Conservation (phyloP, 1,140 invertebrate genomes). For the Euwallacea similis region DNA sequence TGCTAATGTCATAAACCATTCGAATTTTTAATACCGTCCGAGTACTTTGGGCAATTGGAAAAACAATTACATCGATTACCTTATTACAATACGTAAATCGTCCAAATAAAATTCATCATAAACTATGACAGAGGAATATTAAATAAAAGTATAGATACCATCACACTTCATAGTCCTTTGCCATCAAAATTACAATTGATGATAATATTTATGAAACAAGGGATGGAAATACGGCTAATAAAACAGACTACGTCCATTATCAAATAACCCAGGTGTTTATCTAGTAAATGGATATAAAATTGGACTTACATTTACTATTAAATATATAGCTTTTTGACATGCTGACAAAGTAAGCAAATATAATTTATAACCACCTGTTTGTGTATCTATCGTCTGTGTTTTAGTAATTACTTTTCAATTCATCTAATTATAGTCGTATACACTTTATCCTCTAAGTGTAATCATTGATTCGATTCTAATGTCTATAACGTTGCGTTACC, state of each 20-base stretch:
- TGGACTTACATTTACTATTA: constrained; percentile 32
- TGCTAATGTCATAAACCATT: too few relatives aligned
- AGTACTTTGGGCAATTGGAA: too few relatives aligned
- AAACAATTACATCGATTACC: too few relatives aligned
- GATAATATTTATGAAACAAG: constrained; percentile 22
- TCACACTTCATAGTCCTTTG: constrained; percentile 5
- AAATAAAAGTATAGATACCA: constrained; percentile 11
- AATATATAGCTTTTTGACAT: constrained; percentile 37
- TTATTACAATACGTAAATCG: too few relatives aligned
- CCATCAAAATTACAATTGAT: constrained; percentile 9
- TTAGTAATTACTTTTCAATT: constrained; percentile 35
- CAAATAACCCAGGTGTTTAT: constrained; percentile 35
- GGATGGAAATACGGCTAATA: constrained; percentile 22
- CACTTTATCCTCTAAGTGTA: not conserved
- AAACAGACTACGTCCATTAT: constrained; percentile 30
- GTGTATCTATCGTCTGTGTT: constrained; percentile 27
- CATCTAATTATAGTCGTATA: constrained; percentile 14
- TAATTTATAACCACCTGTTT: constrained; percentile 38
- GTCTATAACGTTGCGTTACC: too few relatives aligned
- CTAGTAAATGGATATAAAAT: constrained; percentile 39
- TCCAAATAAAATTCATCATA: too few relatives aligned
- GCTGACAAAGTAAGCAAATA: constrained; percentile 35
- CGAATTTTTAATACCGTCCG: too few relatives aligned
- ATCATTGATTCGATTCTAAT: not conserved
- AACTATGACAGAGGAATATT: not conserved